Conservation (phyloP, 1,140 invertebrate genomes). For the Drosophila baimaii region DNA sequence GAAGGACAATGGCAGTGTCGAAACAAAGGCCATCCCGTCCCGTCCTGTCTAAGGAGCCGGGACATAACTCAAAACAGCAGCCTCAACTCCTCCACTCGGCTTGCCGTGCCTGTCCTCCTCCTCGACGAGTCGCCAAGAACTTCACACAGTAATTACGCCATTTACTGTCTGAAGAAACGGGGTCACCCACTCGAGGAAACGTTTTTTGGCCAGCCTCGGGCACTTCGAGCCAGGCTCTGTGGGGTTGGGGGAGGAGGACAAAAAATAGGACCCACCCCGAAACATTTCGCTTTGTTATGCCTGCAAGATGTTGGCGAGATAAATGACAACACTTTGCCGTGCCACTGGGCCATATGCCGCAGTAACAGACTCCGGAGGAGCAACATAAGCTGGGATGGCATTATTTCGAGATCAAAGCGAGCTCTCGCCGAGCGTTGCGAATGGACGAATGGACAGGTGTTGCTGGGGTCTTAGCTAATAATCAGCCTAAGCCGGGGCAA, state of each 20-base stretch:
- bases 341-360: conserved; percentile 49
- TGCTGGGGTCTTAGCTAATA: conserved; percentile 51
- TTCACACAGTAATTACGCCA: conserved; percentile 81
- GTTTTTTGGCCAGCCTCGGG: conserved; percentile 56
- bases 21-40: conserved; percentile 62
- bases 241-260: conserved; percentile 1
- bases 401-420: conserved; percentile 65
- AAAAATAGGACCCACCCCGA: conserved; percentile 32
- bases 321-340: conserved; percentile 73
- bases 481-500: conserved; percentile 9
- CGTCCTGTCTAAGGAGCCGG: conserved; percentile 48
- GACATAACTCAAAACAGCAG: conserved; percentile 77
- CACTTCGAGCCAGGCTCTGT: conserved; percentile 13
- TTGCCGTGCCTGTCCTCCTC: background rate
- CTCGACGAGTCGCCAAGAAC: conserved; percentile 43
- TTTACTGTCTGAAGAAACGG: conserved; percentile 74
- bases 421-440: conserved; percentile 44
- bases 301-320: conserved; percentile 76
- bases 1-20: conserved; percentile 65
- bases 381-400: conserved; percentile 44
- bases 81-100: conserved; percentile 10
- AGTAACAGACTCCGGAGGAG: conserved; percentile 3
- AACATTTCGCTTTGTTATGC: conserved; percentile 54
- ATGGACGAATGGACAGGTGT: conserved; percentile 29
- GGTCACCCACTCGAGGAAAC: conserved; percentile 73